Conservation (phyloP, 2,113 vertebrate species). For the Zosterops japonicus region DNA sequence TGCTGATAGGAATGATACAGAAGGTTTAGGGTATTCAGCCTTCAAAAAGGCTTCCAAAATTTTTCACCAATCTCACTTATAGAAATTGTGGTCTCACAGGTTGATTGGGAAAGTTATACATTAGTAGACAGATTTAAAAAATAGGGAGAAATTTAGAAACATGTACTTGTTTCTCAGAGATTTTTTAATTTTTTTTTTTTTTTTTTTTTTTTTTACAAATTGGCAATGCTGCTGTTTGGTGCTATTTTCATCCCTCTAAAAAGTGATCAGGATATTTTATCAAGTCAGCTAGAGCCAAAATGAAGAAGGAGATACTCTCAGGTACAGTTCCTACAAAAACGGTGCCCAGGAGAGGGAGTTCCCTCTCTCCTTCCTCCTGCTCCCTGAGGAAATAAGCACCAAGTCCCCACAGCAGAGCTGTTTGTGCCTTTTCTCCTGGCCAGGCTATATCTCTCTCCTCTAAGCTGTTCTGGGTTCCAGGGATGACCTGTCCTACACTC, state of each 20-base stretch:
- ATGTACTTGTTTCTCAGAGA: neutral
- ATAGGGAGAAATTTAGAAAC: neutral
- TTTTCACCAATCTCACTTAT: neutral
- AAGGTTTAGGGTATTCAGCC: neutral
- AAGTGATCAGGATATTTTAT: neutral
- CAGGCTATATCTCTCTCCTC: neutral
- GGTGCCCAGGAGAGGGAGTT: neutral
- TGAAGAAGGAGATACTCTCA: neutral
- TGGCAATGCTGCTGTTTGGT: neutral
- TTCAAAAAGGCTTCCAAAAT: neutral
- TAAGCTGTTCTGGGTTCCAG: neutral
- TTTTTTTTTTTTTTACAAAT: neutral
- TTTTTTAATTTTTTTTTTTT: neutral
- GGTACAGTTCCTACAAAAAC: neutral
- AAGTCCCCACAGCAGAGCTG: neutral
- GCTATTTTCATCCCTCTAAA: neutral
- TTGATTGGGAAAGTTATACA: neutral
- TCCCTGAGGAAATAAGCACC: neutral
- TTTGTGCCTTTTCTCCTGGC: rapidly evolving
- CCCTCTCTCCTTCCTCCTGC: neutral
- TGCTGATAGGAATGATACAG: neutral
- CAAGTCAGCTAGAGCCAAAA: neutral
- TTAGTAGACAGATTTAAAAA: neutral
- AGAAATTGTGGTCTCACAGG: neutral
- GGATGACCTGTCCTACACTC: neutral